A percentile compares a stretch with the other conserved stretches of the same genome.
phyloP scores from a whole-genome alignment of 2,113 vertebrate genomes.

The Lonchura striata region DNA sequence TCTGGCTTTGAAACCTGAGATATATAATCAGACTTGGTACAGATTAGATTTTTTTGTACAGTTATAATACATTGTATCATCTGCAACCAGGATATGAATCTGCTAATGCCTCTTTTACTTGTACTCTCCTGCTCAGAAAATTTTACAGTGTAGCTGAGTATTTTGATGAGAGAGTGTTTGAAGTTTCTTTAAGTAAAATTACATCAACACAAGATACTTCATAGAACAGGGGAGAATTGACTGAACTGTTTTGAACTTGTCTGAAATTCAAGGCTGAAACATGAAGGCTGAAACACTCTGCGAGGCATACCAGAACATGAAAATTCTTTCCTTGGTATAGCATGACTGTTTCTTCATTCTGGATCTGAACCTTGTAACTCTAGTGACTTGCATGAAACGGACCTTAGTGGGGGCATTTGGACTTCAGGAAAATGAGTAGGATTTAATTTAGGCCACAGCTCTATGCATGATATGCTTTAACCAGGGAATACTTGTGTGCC shows the following conservation, averaged over 20 bases:
- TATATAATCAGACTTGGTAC: neutral
- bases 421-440: neutral
- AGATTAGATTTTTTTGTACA: neutral
- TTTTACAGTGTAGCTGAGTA: neutral
- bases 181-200: neutral
- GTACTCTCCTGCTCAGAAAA: neutral
- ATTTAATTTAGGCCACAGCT: neutral
- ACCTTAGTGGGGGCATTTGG: neutral
- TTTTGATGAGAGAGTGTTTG: neutral
- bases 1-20: neutral
- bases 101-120: neutral
- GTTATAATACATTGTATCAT: neutral
- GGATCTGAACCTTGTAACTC: neutral
- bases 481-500: neutral
- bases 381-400: neutral
- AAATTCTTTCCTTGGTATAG: neutral
- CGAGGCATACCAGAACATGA: neutral
- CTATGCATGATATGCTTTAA: neutral
- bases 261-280: too few species aligned
- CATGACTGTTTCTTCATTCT: neutral
- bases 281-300: neutral
- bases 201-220: neutral
- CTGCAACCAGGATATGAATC: neutral
- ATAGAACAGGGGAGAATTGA: neutral
- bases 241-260: neutral